Conservation (phyloP, 2,888 invertebrate genomes). For the Sinodicranocentrus sp. region DNA sequence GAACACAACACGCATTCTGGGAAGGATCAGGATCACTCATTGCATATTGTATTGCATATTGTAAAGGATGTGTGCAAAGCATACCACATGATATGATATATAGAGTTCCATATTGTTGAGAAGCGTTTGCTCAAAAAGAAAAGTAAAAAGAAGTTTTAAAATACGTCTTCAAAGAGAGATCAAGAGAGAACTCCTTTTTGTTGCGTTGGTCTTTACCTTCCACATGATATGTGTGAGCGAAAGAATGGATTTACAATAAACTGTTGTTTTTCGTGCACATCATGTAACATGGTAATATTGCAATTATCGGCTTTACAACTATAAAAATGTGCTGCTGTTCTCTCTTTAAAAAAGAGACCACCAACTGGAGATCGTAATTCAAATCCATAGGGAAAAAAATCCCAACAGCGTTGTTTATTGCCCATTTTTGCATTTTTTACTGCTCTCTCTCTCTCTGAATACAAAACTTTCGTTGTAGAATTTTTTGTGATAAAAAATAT, state of each 20-base stretch:
- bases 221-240: slow-evolving; percentile 23
- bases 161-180: too few species aligned
- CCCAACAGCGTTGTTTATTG: neutral
- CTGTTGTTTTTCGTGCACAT: slow-evolving; percentile 6
- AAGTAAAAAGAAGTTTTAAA: too few species aligned
- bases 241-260: slow-evolving; percentile 30
- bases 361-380: slow-evolving; percentile 39
- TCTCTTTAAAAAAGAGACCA: slow-evolving; percentile 40
- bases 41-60: too few species aligned
- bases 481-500: too few species aligned
- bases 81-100: too few species aligned
- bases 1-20: neutral
- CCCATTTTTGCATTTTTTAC: slow-evolving; percentile 12
- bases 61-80: neutral
- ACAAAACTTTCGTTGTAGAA: too few species aligned
- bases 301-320: slow-evolving; percentile 39
- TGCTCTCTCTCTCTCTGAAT: too few species aligned
- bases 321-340: neutral
- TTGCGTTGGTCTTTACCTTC: slow-evolving; percentile 4
- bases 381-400: neutral
- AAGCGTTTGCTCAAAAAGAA: too few species aligned
- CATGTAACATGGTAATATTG: slow-evolving; percentile 46
- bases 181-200: too few species aligned
- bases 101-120: too few species aligned
- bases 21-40: neutral